Base-by-base conservation (phyloP, 2,888 invertebrate genomes). In the Epirrhoe alternata region DNA sequence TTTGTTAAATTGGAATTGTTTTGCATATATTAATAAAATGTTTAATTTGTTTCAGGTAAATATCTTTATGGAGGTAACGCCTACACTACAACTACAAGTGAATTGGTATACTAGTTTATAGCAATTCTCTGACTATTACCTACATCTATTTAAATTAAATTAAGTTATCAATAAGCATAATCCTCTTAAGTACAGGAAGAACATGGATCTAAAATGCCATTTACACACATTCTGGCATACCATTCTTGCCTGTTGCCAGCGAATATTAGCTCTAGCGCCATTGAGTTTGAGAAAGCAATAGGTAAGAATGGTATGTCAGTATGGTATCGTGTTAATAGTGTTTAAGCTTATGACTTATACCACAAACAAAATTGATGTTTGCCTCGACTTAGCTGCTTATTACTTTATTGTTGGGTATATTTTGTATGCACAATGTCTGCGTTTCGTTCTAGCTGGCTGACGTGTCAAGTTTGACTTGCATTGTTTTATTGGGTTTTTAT, bases 361-460 rank as follows among this genome's bases (percentile, higher is more conserved):
- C 77, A 68, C 50, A 64, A 47, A 31, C 53, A 70, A 82, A 83
- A 83, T 84, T 76, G 79, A 72, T 86, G 86, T 85, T 86, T 85
- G 82, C 79, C 74, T 74, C 72, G 76, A 79, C 82, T 81, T 82
- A 81, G 79, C 79, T 78, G 82, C 84, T 88, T 86, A 89, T 87
- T 83, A 84, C 84, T 86, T 83, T 84, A 86, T 85, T 82, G 83
- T 79, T 75, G 79, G 81, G 79, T 82, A 81, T 80, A 85, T 82
- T 82, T 83, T 86, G 82, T 86, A 79, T 78, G 74, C 76, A 80
- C 81, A 84, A 80, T 81, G 81, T 83, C 77, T 76, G 73, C 72
- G 72, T 77, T 78, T 73, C 72, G 77, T 76, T 75, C 71, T 70
- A 70, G 66, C 64, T 65, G 66, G 56, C 66, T 70, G 71, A 57